Evolutionary conservation across 2,113 vertebrate genomes (phyloP).

Genomic region (Oryzias celebensis): DNA sequence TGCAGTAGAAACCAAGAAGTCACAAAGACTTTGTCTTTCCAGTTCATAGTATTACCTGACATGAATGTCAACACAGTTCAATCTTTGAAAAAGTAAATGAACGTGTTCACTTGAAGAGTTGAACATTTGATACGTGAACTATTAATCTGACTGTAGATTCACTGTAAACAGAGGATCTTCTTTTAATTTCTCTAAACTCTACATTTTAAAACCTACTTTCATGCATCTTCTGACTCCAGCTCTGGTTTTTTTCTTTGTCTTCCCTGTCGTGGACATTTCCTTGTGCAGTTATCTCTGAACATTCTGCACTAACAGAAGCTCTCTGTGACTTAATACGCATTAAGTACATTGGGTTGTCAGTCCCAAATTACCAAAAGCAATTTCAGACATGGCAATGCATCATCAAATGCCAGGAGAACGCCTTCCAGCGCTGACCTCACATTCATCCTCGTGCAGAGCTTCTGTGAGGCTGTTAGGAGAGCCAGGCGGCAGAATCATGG

Average conservation of each 20-base stretch:
- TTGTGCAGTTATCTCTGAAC: background rate
- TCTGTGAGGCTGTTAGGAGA: background rate
- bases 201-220: too few species aligned
- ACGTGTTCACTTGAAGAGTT: too few species aligned
- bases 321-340: background rate
- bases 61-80: too few species aligned
- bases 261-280: background rate
- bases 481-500: background rate
- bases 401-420: constrained; percentile 21
- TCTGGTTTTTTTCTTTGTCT: background rate
- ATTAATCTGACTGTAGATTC: too few species aligned
- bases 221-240: too few species aligned
- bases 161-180: too few species aligned
- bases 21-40: too few species aligned
- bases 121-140: too few species aligned
- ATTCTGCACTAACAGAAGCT: background rate
- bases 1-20: too few species aligned
- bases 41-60: too few species aligned
- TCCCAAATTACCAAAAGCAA: constrained; percentile 38
- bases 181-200: too few species aligned
- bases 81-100: too few species aligned
- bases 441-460: constrained; percentile 4
- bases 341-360: background rate
- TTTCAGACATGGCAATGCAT: constrained; percentile 34
- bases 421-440: constrained; percentile 15